These are phyloP conservation scores for Onychomys leucogaster DNA, from an alignment of 2,797 vertebrate genomes.

Conservation along the genomic window DNA sequence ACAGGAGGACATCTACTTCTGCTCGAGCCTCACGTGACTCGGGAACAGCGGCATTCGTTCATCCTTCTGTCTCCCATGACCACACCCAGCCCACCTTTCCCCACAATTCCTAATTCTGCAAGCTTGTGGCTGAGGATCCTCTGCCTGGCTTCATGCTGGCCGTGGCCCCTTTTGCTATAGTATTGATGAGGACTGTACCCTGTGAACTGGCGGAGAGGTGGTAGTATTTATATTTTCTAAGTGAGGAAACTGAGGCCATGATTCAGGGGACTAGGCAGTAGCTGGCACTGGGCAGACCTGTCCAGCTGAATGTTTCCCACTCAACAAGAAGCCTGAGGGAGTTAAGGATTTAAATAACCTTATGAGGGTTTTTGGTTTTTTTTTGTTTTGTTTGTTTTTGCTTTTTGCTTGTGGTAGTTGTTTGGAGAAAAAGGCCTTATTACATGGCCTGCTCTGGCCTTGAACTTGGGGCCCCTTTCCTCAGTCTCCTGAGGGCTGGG, in stretches of 20 bases:
- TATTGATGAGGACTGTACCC: background rate
- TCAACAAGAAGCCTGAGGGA: background rate
- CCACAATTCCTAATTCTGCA: accelerated
- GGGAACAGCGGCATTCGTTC: background rate
- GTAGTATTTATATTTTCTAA: background rate
- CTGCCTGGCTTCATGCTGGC: background rate
- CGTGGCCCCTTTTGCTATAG: background rate
- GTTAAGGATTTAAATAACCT: background rate
- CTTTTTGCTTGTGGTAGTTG: background rate
- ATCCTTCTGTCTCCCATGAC: background rate
- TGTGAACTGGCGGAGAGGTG: background rate
- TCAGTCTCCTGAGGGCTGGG: background rate
- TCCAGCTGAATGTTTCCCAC: background rate
- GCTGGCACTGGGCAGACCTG: background rate
- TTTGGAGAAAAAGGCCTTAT: background rate
- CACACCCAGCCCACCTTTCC: background rate
- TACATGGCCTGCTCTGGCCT: background rate
- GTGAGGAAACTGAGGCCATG: background rate
- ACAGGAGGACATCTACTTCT: background rate
- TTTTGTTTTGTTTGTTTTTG: too few species aligned
- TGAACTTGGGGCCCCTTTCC: background rate
- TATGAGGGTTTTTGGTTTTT: background rate
- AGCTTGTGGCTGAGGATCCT: background rate
- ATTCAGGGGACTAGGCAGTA: background rate
- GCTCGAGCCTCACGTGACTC: background rate